phyloP scores from a whole-genome alignment of 1,140 invertebrate genomes.

The Cyrtorhinus lividipennis region DNA sequence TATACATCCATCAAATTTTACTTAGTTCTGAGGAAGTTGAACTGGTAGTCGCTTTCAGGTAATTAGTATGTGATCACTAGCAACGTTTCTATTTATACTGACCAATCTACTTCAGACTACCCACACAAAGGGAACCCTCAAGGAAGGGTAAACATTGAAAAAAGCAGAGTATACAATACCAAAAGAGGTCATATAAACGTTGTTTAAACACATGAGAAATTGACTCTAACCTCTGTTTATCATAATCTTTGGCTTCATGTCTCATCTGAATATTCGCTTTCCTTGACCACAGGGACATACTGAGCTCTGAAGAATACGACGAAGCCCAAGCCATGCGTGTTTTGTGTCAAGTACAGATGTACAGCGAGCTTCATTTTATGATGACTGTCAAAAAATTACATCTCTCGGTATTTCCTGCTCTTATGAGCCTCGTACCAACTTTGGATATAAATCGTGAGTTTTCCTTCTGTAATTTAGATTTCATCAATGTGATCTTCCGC shows the following conservation, averaged over 20 bases:
- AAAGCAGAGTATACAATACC: too few species aligned
- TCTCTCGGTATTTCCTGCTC: slow-evolving; percentile 38
- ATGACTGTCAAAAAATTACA: slow-evolving; percentile 40
- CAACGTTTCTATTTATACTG: too few species aligned
- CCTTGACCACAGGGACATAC: slow-evolving; percentile 48
- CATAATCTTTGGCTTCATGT: too few species aligned
- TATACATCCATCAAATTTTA: slow-evolving; percentile 31
- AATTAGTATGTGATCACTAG: too few species aligned
- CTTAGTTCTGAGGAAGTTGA: slow-evolving; percentile 46
- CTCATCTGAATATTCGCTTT: too few species aligned
- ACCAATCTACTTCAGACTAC: too few species aligned
- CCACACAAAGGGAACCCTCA: too few species aligned
- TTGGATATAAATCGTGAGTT: not conserved
- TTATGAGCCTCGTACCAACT: slow-evolving; percentile 19
- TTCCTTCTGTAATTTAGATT: slow-evolving; percentile 13
- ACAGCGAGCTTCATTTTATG: slow-evolving; percentile 43
- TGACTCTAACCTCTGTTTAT: too few species aligned
- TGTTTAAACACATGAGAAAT: too few species aligned
- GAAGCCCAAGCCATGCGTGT: slow-evolving; percentile 49
- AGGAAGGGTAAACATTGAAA: too few species aligned
- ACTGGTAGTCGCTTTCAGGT: slow-evolving; percentile 25
- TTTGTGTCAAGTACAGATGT: slow-evolving; percentile 43
- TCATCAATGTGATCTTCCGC: slow-evolving; percentile 20
- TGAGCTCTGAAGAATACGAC: slow-evolving; percentile 52
- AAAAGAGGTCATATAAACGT: too few species aligned